Evolutionary conservation across 2,113 vertebrate genomes (phyloP).

Genomic region (Chionodraco myersi): DNA sequence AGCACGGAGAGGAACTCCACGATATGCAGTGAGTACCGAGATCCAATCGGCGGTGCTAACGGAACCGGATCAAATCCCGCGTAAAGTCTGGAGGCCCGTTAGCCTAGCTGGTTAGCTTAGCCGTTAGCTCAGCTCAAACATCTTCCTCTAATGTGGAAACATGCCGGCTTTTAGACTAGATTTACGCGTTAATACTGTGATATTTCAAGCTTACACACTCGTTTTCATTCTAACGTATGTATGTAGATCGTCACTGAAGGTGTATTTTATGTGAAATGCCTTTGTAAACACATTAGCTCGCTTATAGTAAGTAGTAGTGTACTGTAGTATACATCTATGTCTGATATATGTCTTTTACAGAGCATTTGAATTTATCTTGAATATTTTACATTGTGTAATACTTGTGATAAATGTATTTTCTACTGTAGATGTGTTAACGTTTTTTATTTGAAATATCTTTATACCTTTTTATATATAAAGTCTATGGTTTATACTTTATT

Average conservation of each 20-base stretch:
- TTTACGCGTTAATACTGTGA: neutral
- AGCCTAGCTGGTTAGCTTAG: conserved; percentile 58
- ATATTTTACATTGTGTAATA: too few species aligned
- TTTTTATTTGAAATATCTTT: too few species aligned
- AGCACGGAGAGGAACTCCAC: conserved; percentile 11
- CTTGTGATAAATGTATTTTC: too few species aligned
- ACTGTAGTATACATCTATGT: too few species aligned
- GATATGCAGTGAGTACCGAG: conserved; percentile 80
- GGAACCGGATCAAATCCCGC: conserved; percentile 33
- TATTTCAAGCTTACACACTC: neutral
- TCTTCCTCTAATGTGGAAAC: neutral
- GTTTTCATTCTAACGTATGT: neutral
- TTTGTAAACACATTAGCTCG: neutral
- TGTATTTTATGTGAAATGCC: neutral
- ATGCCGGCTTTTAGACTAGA: neutral
- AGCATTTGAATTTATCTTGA: too few species aligned
- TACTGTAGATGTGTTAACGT: too few species aligned
- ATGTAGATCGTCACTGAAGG: rapidly evolving
- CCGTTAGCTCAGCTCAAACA: conserved; percentile 27
- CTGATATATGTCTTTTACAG: too few species aligned
- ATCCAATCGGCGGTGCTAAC: rapidly evolving
- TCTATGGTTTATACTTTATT: too few species aligned
- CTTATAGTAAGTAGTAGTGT: too few species aligned
- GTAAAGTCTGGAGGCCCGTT: conserved; percentile 27
- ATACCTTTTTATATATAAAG: too few species aligned